Percentiles rank a stretch among this genome's conserved stretches.
phyloP scores from a whole-genome alignment of 2,797 vertebrate species.

The Microtus agrestis region DNA sequence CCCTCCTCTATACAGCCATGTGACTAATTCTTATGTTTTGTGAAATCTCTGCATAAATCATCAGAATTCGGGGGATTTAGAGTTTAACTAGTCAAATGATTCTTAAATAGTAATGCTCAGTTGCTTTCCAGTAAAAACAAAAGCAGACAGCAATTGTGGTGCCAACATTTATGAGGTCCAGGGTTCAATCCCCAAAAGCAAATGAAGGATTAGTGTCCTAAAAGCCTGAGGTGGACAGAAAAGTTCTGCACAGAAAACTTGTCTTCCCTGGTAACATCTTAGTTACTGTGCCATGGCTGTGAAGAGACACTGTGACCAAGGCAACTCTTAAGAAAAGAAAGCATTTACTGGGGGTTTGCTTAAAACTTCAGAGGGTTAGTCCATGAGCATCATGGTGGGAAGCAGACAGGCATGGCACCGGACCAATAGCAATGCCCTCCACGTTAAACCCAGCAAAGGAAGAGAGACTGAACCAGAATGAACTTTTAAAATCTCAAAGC shows the following conservation, averaged over 20 bases:
- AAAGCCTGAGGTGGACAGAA: neutral
- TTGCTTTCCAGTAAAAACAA: slow-evolving; percentile 45
- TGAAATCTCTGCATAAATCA: neutral
- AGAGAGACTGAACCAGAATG: neutral
- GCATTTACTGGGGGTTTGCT: neutral
- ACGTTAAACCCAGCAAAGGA: too few relatives aligned
- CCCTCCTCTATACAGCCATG: neutral
- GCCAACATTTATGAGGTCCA: neutral
- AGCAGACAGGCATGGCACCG: too few relatives aligned
- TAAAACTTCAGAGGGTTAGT: neutral
- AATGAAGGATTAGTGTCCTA: neutral
- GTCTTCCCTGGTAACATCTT: neutral
- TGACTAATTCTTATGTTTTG: neutral
- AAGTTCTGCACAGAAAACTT: neutral
- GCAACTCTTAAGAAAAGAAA: neutral
- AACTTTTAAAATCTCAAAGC: neutral
- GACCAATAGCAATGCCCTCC: neutral
- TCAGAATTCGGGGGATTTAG: neutral
- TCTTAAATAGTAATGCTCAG: neutral
- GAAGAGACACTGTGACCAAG: neutral
- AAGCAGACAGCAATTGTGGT: neutral
- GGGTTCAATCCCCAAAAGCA: neutral
- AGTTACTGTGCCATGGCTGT: neutral
- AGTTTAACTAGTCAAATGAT: neutral
- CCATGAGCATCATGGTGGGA: too few relatives aligned